Evolutionary conservation across 2,888 invertebrate species (phyloP), one percentile per base, ranked within the genome.

Genomic region (Arctia plantaginis): DNA sequence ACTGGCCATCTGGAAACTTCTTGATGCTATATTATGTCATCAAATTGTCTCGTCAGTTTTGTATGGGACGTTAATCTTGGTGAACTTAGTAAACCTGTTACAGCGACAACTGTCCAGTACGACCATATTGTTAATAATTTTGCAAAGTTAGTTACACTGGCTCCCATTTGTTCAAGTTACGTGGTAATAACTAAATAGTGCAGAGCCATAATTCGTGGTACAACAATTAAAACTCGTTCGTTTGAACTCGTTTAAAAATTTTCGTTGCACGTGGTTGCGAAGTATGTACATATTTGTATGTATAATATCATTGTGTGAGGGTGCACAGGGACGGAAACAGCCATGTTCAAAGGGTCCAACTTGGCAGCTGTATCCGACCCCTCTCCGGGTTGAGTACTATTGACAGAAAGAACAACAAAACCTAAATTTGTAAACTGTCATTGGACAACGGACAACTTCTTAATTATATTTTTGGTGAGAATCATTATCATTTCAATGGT

Each of bases 201-300:
- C 59, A 79, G 73, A 20, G 69, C 39, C 33, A 59, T 78, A 80
- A 75, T 73, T 72, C 59, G 30, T 64, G 59, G 76, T 79, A 80
- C 69, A 72, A 73, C 66, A 75, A 78, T 76, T 75, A 65, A 73
- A 75, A 80, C 65, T 82, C 71, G 72, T 75, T 69, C 64, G 65
- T 41, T 69, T 30, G 47, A 66, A 66, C 66, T 47, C 65, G 35
- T 15, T 71, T 47, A 65, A 66, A 55, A 64, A 69, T 66, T 30
- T 30, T 62, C 44, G 12, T 27, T 55, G 33, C 41, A 59, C 30
- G 15, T 6, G 1, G 1, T 30, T 62, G 30, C 30, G 51, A 23
- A 47, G 20, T 20, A 23, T n/a, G n/a, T 55, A n/a, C n/a, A 27
- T 62, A 18, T 15, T 30, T 30, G 30, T 62, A 2, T 30, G 27